Evolutionary conservation across 2,888 invertebrate genomes (phyloP).

Genomic region (Apamea monoglypha): DNA sequence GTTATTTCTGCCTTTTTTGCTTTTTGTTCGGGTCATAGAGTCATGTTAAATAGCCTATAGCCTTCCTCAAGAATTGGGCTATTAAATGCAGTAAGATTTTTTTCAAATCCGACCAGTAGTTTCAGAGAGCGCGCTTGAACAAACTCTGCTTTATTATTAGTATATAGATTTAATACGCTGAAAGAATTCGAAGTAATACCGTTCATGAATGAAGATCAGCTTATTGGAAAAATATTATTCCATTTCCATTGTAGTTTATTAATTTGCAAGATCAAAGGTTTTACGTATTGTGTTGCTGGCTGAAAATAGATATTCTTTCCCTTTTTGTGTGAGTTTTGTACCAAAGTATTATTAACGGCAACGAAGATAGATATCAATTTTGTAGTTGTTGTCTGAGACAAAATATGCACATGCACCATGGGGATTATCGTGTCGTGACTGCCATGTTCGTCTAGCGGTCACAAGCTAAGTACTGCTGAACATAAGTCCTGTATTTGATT

Average conservation of each 20-base stretch:
- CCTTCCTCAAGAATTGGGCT: not conserved
- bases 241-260: constrained; percentile 32
- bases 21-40: too few species aligned
- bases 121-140: not conserved
- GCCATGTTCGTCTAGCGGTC: not conserved
- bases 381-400: not conserved
- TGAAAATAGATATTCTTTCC: constrained; percentile 6
- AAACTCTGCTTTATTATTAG: not conserved
- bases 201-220: constrained; percentile 17
- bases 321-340: constrained; percentile 4
- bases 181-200: constrained; percentile 12
- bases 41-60: too few species aligned
- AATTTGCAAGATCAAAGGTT: constrained; percentile 49
- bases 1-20: not conserved
- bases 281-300: constrained; percentile 26
- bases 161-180: constrained; percentile 10
- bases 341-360: constrained; percentile 17
- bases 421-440: not conserved
- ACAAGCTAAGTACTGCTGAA: not conserved
- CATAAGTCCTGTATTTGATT: not conserved
- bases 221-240: constrained; percentile 43
- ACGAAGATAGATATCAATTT: not conserved
- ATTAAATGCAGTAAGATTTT: not conserved
- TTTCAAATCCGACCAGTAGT: not conserved
- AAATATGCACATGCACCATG: not conserved